Base-by-base conservation (phyloP, 2,797 vertebrate species). In the Alexandromys oeconomus region DNA sequence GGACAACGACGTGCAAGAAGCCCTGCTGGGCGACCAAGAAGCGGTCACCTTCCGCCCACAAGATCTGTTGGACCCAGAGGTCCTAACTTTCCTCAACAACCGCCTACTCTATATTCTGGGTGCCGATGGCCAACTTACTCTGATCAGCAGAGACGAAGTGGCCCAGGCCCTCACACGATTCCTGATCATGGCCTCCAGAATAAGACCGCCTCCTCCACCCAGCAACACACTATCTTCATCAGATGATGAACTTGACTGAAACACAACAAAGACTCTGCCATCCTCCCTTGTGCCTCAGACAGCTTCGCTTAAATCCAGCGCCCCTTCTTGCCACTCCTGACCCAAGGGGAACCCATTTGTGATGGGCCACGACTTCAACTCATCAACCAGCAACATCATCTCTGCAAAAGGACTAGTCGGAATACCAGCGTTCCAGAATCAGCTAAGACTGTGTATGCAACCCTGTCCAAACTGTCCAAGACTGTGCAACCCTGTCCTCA, bases 381-480 rank as follows among this genome's bases (percentile, higher is more conserved):
- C 96, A 85, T 89, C 96, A 59, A 92, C 96, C 96, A 97, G 89
- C 96, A 96, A 46, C 77, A 11, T 43, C 89, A 54, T 87, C 95
- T 25, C 90, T 93, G 90, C 85, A 82, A 85, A 85, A 5, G 25
- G 73, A 87, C 96, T n/a, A 15, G 6, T 40, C n/a, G 65, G 2
- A 27, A 34, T 90, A 1, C 14, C 96, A 69, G 91, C 76, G 54
- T 69, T 94, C 78, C 95, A 81, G 94, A 46, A 80, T 54, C 67
- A 71, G 87, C 79, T 67, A 31, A 65, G 21, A 59, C 57, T 59
- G 21, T 59, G 71, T 92, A 46, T 92, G 51, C 80, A 13, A 27
- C 23, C 74, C 82, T 34, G 74, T 65, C 74, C 10, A 29, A 79
- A 79, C 34, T 43, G 43, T 94, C 96, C 43, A 71, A 71, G 69